Conservation (phyloP, 2,888 invertebrate species). For the Acrocyrtus sp. region DNA sequence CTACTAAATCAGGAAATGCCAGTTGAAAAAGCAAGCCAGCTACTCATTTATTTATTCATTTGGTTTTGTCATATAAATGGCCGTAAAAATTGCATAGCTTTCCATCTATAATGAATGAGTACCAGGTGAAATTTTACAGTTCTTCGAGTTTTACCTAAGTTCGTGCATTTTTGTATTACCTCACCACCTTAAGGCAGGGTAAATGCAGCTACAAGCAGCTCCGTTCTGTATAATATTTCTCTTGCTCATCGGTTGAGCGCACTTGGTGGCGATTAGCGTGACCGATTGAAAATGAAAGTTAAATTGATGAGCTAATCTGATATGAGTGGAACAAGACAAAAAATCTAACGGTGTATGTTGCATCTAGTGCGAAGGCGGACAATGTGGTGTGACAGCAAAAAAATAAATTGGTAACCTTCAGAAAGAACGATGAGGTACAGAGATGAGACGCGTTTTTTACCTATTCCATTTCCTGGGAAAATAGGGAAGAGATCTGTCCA, state of each 20-base stretch:
- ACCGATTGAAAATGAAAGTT: conserved; percentile 11
- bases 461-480: conserved; percentile 17
- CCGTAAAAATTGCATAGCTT: not conserved
- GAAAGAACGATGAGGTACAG: conserved; percentile 14
- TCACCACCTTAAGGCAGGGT: no score
- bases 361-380: no score
- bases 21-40: no score
- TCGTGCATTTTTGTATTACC: no score
- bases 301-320: not conserved
- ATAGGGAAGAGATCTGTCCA: not conserved
- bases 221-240: not conserved
- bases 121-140: not conserved
- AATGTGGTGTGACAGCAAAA: no score
- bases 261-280: conserved; percentile 36
- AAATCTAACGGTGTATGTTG: not conserved
- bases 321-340: not conserved
- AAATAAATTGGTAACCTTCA: no score
- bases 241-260: no score
- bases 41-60: no score
- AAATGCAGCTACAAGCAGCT: no score
- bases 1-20: no score
- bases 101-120: not conserved
- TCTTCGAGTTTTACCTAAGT: no score
- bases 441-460: conserved; percentile 27
- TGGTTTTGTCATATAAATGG: no score